These are phyloP conservation scores for Euura lappo DNA, from an alignment of 1,140 invertebrate species.

Conservation along the genomic window DNA sequence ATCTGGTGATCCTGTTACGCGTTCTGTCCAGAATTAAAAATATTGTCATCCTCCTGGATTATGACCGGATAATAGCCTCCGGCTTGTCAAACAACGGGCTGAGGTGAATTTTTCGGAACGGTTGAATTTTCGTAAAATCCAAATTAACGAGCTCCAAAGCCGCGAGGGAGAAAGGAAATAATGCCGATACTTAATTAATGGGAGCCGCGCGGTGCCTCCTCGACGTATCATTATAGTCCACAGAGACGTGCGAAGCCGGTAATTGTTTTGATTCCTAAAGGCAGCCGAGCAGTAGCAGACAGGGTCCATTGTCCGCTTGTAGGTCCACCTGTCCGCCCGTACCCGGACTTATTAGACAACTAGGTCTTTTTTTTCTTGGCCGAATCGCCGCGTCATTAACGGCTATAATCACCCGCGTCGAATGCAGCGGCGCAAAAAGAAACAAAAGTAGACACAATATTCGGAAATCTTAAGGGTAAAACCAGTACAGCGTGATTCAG, in stretches of 20 bases:
- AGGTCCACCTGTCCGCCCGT: neutral
- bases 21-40: conserved; percentile 55
- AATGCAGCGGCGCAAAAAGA: too few relatives aligned
- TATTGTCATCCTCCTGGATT: conserved; percentile 54
- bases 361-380: too few relatives aligned
- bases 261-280: conserved; percentile 50
- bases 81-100: conserved; percentile 44
- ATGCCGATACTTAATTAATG: neutral
- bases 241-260: conserved; percentile 28
- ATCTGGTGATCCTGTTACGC: conserved; percentile 52
- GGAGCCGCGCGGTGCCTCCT: neutral
- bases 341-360: neutral
- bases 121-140: too few relatives aligned
- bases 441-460: too few relatives aligned
- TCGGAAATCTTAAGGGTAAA: too few relatives aligned
- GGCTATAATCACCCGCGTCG: too few relatives aligned
- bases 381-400: too few relatives aligned
- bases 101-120: conserved; percentile 37
- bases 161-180: too few relatives aligned
- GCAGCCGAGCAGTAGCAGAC: conserved; percentile 11
- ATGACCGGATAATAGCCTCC: conserved; percentile 47
- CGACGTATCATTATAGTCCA: neutral
- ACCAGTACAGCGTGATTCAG: too few relatives aligned
- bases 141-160: too few relatives aligned
- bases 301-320: neutral